Evolutionary conservation across 2,888 invertebrate genomes (phyloP), one percentile per base, ranked within the genome.

Genomic region (Euzophera pinguis): DNA sequence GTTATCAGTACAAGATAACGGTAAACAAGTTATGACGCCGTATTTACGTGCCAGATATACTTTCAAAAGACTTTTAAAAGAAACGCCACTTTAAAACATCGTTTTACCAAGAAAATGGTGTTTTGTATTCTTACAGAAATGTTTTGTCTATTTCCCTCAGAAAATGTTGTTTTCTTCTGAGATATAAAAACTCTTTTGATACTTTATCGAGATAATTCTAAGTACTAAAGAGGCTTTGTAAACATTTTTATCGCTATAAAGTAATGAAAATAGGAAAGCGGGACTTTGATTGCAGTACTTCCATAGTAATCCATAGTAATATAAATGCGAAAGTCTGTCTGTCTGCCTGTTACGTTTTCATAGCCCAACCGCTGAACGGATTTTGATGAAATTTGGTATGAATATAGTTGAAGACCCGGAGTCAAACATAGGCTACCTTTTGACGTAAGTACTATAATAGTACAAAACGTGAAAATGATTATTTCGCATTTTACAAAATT

Each of bases 11-110:
- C 39, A 12, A 51, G 51, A 51, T 51, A 51, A 51, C 51, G 35
- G 7, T 37, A 53, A 39, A 52, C 57, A 54, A 54, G 59, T 57
- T 59, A 55, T 52, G 54, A 43, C 53, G 42, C 32, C 45, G 54
- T 53, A 47, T 55, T 59, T 57, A 56, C 51, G 54, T 56, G 32
- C 16, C 32, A 45, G 32, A 45, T 34, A 13, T 43, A 54, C 50
- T 52, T 52, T 54, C 49, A 54, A 57, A 50, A 50, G 52, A 37
- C 41, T 39, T 53, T 27, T 43, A 55, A 55, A 41, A 56, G 42
- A 39, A 16, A 22, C 16, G 13, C n/a, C n/a, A 35, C 16, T 35
- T 47, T 16, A 34, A 34, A 35, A 35, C 34, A 35, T 17, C 27
- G 22, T 12, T 27, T 49, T 50, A 14, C 3, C n/a, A 13, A 43